Evolutionary conservation across 2,888 invertebrate genomes (phyloP), one percentile per base, ranked within the genome.

Genomic region (Arctia plantaginis): DNA sequence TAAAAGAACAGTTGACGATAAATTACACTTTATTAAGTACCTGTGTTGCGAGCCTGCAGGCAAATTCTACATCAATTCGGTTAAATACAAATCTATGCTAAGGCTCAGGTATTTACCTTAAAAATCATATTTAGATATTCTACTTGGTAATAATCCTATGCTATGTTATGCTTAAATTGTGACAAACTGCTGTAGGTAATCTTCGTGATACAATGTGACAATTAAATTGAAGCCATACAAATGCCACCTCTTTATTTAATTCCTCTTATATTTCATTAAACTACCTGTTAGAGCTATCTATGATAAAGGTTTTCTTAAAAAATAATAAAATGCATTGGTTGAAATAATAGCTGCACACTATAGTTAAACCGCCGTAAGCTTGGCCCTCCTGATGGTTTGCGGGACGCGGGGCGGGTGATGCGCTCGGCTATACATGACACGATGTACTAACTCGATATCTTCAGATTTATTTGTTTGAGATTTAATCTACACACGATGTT

Each of bases 11-110:
- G 2, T 65, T 69, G 18, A 69, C 55, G 72, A 77, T 74, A 74
- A 79, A 78, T 80, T 79, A 75, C 71, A 73, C 23, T 87, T 84
- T 87, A 88, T 86, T 89, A 87, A 85, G 85, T 87, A 85, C 73
- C 77, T 82, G 71, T 68, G 76, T 71, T 74, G 71, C 76, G 72
- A 77, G 74, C 69, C 72, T 70, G 69, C 72, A 72, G 77, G 44
- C 73, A 35, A 70, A 66, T 18, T 55, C 67, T 73, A 72, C 55
- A 62, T 77, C 65, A 70, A 65, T 66, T 76, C 35, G 51, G 69
- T 74, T 73, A 66, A n/a, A 62, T 74, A 74, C 44, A 67, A 69
- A 71, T 73, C 71, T 66, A 82, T 68, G 69, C 66, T 66, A 71
- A 73, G 35, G 39, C 23, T 55, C 66, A 47, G 7, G 35, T 27